phyloP scores from a whole-genome alignment of 2,888 invertebrate genomes.

The Netelia inedita region DNA sequence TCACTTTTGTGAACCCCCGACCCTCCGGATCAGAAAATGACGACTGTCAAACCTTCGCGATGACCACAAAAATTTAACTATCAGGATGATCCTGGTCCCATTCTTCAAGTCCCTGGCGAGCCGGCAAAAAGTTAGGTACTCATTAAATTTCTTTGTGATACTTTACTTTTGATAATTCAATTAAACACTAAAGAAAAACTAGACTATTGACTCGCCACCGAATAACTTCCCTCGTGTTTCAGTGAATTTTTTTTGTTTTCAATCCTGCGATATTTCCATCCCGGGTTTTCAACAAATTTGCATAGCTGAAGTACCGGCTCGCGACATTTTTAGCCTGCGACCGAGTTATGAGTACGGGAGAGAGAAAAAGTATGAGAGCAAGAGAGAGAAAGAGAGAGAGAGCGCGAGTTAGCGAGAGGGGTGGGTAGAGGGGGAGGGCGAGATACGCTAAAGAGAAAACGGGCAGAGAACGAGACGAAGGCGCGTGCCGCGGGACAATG shows the following conservation, averaged over 20 bases:
- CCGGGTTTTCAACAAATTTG: conserved; percentile 24
- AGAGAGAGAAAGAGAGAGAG: not conserved
- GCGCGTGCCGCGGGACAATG: conserved; percentile 54
- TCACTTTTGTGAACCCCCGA: too few relatives aligned
- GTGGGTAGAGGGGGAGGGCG: conserved; percentile 2
- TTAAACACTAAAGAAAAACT: too few relatives aligned
- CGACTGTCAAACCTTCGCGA: too few relatives aligned
- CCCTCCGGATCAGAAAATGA: too few relatives aligned
- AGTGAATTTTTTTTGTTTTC: not conserved
- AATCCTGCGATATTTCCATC: conserved; percentile 1
- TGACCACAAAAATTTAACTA: too few relatives aligned
- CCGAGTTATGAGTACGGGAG: conserved; percentile 1
- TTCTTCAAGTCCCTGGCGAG: too few relatives aligned
- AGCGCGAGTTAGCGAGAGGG: not conserved
- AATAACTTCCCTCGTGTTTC: not conserved
- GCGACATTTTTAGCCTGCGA: conserved; percentile 27
- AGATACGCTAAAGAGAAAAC: conserved; percentile 11
- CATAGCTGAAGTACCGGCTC: not conserved
- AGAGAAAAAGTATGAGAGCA: not conserved
- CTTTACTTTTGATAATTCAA: too few relatives aligned
- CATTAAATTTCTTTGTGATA: too few relatives aligned
- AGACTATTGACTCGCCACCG: too few relatives aligned
- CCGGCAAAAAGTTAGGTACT: too few relatives aligned
- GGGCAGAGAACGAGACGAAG: conserved; percentile 34
- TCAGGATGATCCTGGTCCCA: too few relatives aligned